These are phyloP conservation scores for Schrankia costaestrigalis DNA, from an alignment of 2,888 invertebrate species.

Conservation along the genomic window DNA sequence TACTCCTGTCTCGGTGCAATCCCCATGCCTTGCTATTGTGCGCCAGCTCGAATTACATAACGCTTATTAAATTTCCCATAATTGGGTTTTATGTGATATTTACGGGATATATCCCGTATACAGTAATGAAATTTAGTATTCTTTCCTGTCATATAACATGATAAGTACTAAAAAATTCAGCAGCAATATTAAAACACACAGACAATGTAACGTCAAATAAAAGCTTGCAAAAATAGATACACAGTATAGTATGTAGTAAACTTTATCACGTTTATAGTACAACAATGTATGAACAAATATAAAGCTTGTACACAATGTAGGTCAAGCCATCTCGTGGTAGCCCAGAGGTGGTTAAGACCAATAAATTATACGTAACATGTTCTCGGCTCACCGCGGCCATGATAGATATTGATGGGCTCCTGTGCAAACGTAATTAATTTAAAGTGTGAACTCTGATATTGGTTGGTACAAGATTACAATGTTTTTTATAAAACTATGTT, in stretches of 20 bases:
- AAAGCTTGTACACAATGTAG: slow-evolving; percentile 37
- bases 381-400: slow-evolving; percentile 24
- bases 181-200: no score
- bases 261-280: slow-evolving; percentile 28
- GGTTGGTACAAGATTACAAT: slow-evolving; percentile 23
- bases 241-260: slow-evolving; percentile 33
- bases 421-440: slow-evolving; percentile 46
- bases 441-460: slow-evolving; percentile 34
- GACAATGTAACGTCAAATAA: slow-evolving; percentile 33
- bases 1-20: no score
- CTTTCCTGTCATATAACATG: no score
- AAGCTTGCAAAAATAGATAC: slow-evolving; percentile 32
- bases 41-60: no score
- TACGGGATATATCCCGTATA: no score
- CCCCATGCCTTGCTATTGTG: no score
- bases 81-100: no score
- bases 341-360: slow-evolving; percentile 39
- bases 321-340: slow-evolving; percentile 41
- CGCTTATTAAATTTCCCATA: no score
- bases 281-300: slow-evolving; percentile 35
- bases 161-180: no score
- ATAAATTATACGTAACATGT: slow-evolving; percentile 45
- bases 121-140: no score
- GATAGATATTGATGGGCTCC: slow-evolving; percentile 46
- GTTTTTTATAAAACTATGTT: no score